phyloP scores from a whole-genome alignment of 2,797 vertebrate species.

The Pipistrellus nathusii region DNA sequence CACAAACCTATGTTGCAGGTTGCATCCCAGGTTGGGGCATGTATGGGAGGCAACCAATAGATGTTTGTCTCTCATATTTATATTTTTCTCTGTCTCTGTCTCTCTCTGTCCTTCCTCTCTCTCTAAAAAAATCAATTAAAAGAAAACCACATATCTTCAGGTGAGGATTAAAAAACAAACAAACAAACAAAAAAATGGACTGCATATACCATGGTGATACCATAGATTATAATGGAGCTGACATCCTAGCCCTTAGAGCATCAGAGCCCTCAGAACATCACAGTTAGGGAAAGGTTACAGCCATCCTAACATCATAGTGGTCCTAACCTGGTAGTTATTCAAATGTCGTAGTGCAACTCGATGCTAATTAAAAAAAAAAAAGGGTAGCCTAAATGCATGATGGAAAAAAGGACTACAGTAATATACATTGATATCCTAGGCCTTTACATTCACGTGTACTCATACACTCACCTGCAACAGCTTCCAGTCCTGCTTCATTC shows the following conservation, averaged over 20 bases:
- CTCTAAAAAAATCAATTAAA: not conserved
- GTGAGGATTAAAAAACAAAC: not conserved
- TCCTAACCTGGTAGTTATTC: not conserved
- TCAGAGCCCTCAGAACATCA: not conserved
- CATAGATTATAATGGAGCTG: not conserved
- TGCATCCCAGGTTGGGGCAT: not conserved
- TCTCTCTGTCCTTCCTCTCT: too few species aligned
- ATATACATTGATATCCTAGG: too few species aligned
- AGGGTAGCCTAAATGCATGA: not conserved
- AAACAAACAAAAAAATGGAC: not conserved
- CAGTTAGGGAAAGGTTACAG: not conserved
- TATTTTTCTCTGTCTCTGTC: not conserved
- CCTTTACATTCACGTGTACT: not conserved
- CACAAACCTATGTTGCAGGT: not conserved
- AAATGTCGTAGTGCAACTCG: not conserved
- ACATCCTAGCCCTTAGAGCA: not conserved
- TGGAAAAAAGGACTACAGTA: not conserved
- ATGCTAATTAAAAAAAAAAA: not conserved
- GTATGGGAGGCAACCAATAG: not conserved
- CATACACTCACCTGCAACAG: not conserved
- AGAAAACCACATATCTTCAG: not conserved
- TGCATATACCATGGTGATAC: not conserved
- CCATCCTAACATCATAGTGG: too few species aligned
- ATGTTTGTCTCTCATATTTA: not conserved
- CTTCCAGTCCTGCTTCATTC: not conserved